Evolutionary conservation across 2,797 vertebrate species (phyloP).

Genomic region (Carduelis carduelis): DNA sequence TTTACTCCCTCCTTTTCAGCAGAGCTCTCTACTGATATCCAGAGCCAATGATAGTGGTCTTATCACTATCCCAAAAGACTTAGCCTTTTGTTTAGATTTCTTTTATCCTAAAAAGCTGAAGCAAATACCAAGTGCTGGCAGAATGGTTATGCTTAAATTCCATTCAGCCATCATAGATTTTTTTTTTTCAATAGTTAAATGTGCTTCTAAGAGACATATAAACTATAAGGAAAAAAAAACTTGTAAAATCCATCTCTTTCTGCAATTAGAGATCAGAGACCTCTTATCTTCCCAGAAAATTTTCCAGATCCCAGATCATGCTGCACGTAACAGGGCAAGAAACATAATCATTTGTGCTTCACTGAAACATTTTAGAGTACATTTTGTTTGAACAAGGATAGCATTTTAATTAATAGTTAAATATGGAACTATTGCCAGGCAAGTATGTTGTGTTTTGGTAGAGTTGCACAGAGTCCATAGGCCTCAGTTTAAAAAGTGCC

Average conservation of each 20-base stretch:
- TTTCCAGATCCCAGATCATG: not conserved
- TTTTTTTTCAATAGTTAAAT: not conserved
- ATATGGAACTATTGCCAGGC: not conserved
- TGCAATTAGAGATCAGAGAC: not conserved
- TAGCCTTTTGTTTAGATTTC: not conserved
- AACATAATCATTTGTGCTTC: not conserved
- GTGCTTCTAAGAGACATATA: not conserved
- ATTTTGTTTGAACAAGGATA: not conserved
- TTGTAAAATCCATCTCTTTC: not conserved
- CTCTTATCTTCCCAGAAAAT: not conserved
- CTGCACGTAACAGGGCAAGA: not conserved
- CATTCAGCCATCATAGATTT: not conserved
- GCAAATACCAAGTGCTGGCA: not conserved
- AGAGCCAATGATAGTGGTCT: not conserved
- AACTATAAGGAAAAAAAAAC: not conserved
- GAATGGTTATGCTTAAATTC: not conserved
- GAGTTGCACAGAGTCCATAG: not conserved
- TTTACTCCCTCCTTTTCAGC: not conserved
- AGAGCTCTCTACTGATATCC: not conserved
- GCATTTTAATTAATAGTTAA: not conserved
- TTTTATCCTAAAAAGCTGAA: not conserved
- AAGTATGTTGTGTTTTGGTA: not conserved
- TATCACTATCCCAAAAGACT: not conserved
- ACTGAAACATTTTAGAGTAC: not conserved
- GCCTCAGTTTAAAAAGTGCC: not conserved